These are phyloP conservation scores for Drosophila prostipennis DNA, from an alignment of 2,888 invertebrate genomes.

Conservation along the genomic window DNA sequence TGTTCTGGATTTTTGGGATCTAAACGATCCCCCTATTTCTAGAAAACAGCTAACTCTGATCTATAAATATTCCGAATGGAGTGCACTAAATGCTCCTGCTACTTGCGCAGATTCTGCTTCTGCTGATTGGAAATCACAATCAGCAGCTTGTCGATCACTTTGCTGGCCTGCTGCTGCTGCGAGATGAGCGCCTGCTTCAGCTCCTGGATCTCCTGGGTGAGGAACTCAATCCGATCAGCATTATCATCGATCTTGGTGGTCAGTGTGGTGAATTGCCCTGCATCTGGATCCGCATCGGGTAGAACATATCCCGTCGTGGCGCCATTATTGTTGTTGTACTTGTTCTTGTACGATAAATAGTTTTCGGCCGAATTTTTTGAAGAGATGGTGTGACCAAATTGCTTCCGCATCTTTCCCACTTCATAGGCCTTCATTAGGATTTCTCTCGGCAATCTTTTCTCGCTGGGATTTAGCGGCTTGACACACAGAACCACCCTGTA, in stretches of 20 bases:
- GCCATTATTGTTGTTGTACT: conserved; percentile 87
- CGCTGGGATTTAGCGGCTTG: conserved; percentile 92
- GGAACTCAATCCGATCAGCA: conserved; percentile 87
- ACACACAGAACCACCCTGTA: conserved; percentile 93
- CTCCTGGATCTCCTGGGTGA: conserved; percentile 89
- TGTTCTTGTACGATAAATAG: conserved; percentile 87
- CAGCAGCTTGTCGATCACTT: conserved; percentile 84
- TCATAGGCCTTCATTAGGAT: conserved; percentile 92
- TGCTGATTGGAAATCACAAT: conserved; percentile 84
- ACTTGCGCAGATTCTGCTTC: conserved; percentile 83
- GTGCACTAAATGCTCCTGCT: conserved; percentile 57
- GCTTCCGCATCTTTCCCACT: conserved; percentile 90
- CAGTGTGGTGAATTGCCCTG: conserved; percentile 86
- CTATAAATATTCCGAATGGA: conserved; percentile 22
- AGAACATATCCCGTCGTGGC: conserved; percentile 84
- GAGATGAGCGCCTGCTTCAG: conserved; percentile 86
- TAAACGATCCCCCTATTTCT: conserved; percentile 7
- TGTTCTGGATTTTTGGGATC: conserved; percentile 44
- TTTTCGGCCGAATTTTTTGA: conserved; percentile 88
- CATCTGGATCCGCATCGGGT: conserved; percentile 85
- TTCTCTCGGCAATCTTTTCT: conserved; percentile 91
- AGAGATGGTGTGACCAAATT: conserved; percentile 88
- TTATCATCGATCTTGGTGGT: conserved; percentile 89
- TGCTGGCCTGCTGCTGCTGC: conserved; percentile 84
- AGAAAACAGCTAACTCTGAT: conserved; percentile 15